A percentile compares a stretch with the other conserved stretches of the same genome.
These are phyloP conservation scores for Geopemphigus sp. DNA, from an alignment of 1,140 invertebrate genomes.

Conservation along the genomic window DNA sequence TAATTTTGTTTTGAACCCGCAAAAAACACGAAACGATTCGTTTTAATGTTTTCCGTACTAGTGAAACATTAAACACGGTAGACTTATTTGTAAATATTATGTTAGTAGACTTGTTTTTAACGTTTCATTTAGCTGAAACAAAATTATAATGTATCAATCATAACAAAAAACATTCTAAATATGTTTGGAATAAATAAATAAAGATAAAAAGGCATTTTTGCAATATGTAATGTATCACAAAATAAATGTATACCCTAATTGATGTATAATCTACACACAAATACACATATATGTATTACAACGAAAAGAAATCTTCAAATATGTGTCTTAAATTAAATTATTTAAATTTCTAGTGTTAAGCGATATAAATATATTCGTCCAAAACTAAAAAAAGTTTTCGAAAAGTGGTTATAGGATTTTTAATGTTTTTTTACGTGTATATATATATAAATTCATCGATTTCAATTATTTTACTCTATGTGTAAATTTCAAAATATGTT, in stretches of 20 bases:
- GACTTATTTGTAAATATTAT: background rate
- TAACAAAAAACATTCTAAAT: background rate
- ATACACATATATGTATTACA: background rate
- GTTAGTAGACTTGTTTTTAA: background rate
- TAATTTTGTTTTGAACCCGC: conserved; percentile 26
- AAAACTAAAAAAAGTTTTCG: no score
- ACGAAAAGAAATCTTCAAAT: no score
- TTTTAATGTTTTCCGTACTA: background rate
- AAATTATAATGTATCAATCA: background rate
- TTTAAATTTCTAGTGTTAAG: no score
- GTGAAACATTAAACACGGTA: conserved; percentile 1
- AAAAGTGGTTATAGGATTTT: no score
- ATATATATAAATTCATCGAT: no score
- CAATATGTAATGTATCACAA: background rate
- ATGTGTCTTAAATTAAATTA: no score
- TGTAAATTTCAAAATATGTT: no score
- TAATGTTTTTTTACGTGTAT: no score
- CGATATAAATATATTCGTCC: no score
- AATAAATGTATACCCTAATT: background rate
- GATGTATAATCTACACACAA: background rate
- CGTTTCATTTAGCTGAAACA: background rate
- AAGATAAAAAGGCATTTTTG: background rate
- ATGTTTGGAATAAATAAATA: background rate
- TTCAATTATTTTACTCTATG: no score
- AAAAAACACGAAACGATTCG: background rate